Base-by-base conservation (phyloP, 2,888 invertebrate species). In the Alloscopus bannaensis region DNA sequence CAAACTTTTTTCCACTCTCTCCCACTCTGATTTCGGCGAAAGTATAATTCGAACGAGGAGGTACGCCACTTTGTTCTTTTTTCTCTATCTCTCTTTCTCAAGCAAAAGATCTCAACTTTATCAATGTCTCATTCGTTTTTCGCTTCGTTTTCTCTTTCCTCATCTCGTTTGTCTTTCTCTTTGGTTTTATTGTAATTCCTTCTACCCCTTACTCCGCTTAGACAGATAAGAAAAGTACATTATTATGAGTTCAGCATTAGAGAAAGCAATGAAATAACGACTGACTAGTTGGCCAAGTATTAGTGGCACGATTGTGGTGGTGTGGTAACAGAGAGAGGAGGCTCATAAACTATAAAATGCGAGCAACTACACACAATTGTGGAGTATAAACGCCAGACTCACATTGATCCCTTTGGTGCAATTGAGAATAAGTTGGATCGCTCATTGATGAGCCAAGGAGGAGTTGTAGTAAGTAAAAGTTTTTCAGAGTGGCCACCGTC, bases 371-470 rank as follows among this genome's bases (percentile, higher is more conserved):
- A n/a, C n/a, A n/a, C n/a, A n/a, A n/a, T n/a, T n/a, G n/a, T n/a
- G n/a, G n/a, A n/a, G 78, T 55, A 57, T 64, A 78, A 64, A 78
- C 55, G 70, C 64, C 70, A 64, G 57, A 55, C 73, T 45, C 60
- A 69, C 83, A 84, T 84, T 83, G 84, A 84, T 84, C 84, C 82
- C 84, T 62, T 66, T 71, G 81, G 82, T 84, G 73, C 82, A 76
- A 78, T 78, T 78, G 78, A 78, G 69, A 78, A 78, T 59, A 78
- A 71, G 78, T 78, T 78, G 78, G 70, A 70, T 78, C 71, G 78
- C 71, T 78, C 78, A 71, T 78, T 78, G 78, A 78, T 78, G 78
- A 78, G 78, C 78, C 78, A 78, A 78, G 71, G 78, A 78, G 78
- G 78, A 78, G 71, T 42, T 47, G 70, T 78, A 78, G n/a, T n/a